Evolutionary conservation across 2,113 vertebrate species (phyloP), one percentile per base, ranked within the genome.

Genomic region (human): DNA sequence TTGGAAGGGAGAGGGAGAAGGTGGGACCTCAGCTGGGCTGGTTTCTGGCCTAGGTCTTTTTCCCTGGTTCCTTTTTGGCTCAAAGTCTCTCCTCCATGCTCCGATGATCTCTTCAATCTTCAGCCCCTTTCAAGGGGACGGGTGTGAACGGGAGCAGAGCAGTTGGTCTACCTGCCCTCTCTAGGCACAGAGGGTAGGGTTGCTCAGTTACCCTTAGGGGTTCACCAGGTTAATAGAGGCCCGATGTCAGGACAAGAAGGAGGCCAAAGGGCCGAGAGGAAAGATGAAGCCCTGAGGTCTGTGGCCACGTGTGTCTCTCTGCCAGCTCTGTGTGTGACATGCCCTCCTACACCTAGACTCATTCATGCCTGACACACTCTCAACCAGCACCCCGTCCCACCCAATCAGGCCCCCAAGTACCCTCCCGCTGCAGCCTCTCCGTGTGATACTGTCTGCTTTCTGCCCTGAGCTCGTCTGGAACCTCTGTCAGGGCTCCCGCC

Each of bases 221-320:
- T 32, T 91, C 14, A 18, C 27, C 20, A 50, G 55, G 92, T 64
- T 61, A 83, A 86, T 32, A 6, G n/a, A 97, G 84, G 75, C 45
- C 85, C 64, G 10, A 17, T 14, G 48, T 90, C 80, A 80, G 76
- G 70, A 59, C 35, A 66, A 88, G 64, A 93, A 80, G 83, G 81
- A 95, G 79, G 82, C 76, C 87, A 88, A 97, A 87, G 92, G 55
- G 48, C 83, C n/a, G 8, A 83, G 38, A 55, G 66, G 6, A 80
- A 78, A 93, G 90, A 61, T 0, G 1, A 32, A 85, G 83, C 27
- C 9, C 88, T 30, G 52, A 50, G 73, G 61, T 75, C 87, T 25
- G n/a, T 18, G 81, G 93, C 52, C 96, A 61, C 38, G 0, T 12
- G 59, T 17, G 25, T 45, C 84, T 89, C 50, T 59, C 23, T 1